These are phyloP conservation scores for Stenoptilia bipunctidactyla DNA, from an alignment of 2,888 invertebrate genomes.

Conservation along the genomic window DNA sequence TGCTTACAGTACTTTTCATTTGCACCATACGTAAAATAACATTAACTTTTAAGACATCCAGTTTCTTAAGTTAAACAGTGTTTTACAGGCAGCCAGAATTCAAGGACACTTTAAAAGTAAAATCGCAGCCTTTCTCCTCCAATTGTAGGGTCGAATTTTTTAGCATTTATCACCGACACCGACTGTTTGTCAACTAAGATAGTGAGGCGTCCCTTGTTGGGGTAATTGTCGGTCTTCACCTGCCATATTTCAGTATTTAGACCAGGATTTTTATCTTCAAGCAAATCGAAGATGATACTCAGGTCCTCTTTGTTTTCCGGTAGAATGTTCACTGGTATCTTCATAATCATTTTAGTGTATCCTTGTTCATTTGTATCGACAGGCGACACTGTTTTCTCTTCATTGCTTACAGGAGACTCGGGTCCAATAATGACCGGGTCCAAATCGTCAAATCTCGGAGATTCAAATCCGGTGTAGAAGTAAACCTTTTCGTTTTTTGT, in stretches of 20 bases:
- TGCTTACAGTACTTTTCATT: no score
- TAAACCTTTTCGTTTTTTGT: conserved; percentile 11
- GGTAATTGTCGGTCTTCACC: conserved; percentile 29
- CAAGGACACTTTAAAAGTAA: conserved; percentile 26
- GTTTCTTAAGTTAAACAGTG: no score
- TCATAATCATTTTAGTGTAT: conserved; percentile 35
- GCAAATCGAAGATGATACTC: conserved; percentile 42
- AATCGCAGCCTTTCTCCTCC: conserved; percentile 46
- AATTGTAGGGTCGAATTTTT: conserved; percentile 36
- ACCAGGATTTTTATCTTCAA: conserved; percentile 53
- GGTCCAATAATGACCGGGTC: conserved; percentile 22
- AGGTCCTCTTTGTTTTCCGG: conserved; percentile 47
- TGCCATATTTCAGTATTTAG: conserved; percentile 51
- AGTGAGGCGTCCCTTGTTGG: conserved; percentile 36
- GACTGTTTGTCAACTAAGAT: conserved; percentile 43
- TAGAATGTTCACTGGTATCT: conserved; percentile 36
- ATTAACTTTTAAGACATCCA: no score
- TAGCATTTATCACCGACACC: conserved; percentile 30
- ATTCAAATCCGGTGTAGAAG: conserved; percentile 5
- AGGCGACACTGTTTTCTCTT: conserved; percentile 13
- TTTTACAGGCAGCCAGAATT: no score
- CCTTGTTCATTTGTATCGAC: conserved; percentile 12
- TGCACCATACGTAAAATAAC: no score
- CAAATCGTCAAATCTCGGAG: conserved; percentile 12
- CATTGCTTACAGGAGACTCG: conserved; percentile 17